phyloP scores from a whole-genome alignment of 1,140 invertebrate species.

The Drosophila ercepeae region DNA sequence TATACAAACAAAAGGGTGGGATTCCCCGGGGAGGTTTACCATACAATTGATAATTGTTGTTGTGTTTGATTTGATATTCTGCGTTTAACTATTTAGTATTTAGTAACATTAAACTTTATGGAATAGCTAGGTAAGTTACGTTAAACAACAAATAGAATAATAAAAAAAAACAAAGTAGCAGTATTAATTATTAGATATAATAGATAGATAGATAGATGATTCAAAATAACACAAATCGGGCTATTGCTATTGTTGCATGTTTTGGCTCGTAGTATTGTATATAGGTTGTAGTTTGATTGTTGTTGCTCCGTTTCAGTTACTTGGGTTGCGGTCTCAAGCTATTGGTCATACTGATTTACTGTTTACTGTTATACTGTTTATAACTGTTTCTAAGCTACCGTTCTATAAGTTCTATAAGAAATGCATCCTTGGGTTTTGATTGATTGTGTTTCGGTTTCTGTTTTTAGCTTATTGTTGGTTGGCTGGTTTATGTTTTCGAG shows the following conservation, averaged over 20 bases:
- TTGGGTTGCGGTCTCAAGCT: constrained; percentile 59
- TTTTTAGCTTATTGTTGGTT: constrained; percentile 4
- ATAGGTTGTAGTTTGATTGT: constrained; percentile 72
- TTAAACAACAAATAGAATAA: constrained; percentile 39
- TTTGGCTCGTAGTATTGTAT: constrained; percentile 42
- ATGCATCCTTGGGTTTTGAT: constrained; percentile 25
- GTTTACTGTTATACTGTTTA: no score
- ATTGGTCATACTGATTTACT: constrained; percentile 22
- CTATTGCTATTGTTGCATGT: constrained; percentile 60
- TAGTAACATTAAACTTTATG: constrained; percentile 34
- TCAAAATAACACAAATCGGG: no score
- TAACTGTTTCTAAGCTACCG: constrained; percentile 6
- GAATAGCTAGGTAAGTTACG: constrained; percentile 43
- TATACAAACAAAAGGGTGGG: constrained; percentile 66
- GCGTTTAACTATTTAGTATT: constrained; percentile 1
- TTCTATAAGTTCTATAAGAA: constrained; percentile 18
- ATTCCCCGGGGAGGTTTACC: constrained; percentile 1
- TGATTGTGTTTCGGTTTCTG: neutral
- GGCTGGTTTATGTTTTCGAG: constrained; percentile 12
- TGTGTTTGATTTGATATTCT: neutral
- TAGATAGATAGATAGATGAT: no score
- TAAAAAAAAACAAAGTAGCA: constrained; percentile 18
- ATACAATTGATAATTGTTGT: neutral
- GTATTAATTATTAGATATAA: constrained; percentile 45
- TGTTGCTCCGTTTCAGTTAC: constrained; percentile 77